phyloP scores from a whole-genome alignment of 2,797 vertebrate genomes.

The Megaceryle alcyon region DNA sequence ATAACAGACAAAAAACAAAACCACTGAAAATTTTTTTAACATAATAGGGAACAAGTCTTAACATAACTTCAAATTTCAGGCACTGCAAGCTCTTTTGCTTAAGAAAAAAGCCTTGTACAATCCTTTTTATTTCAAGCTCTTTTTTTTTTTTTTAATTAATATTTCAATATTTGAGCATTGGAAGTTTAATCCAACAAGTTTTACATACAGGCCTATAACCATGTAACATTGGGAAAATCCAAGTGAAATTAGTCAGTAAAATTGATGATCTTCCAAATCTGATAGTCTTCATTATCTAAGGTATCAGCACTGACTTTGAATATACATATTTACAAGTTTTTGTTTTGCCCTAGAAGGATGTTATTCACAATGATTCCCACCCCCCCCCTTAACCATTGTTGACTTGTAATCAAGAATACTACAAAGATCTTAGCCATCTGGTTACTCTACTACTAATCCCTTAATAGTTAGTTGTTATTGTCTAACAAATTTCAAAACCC shows the following conservation, averaged over 20 bases:
- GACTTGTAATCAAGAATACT: not conserved
- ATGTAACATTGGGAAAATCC: not conserved
- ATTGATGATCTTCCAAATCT: not conserved
- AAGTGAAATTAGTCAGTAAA: not conserved
- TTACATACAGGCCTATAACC: not conserved
- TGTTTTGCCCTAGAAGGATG: not conserved
- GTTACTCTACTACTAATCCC: not conserved
- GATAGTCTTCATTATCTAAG: not conserved
- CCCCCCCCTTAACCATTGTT: not conserved
- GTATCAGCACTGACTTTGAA: not conserved
- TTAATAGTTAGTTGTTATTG: not conserved
- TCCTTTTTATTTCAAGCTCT: not conserved
- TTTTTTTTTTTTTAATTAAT: not conserved
- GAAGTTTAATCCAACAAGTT: not conserved
- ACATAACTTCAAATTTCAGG: not conserved
- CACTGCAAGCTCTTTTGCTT: not conserved
- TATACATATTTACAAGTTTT: not conserved
- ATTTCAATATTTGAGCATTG: not conserved
- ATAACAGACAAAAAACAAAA: not conserved
- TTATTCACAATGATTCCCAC: not conserved
- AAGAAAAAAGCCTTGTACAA: not conserved
- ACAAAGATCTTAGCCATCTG: fast-evolving
- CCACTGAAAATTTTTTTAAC: not conserved
- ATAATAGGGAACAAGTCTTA: not conserved
- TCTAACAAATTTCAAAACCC: not conserved